Base-by-base conservation (phyloP, 1,140 invertebrate genomes). In the Drosophila tsacasi region DNA sequence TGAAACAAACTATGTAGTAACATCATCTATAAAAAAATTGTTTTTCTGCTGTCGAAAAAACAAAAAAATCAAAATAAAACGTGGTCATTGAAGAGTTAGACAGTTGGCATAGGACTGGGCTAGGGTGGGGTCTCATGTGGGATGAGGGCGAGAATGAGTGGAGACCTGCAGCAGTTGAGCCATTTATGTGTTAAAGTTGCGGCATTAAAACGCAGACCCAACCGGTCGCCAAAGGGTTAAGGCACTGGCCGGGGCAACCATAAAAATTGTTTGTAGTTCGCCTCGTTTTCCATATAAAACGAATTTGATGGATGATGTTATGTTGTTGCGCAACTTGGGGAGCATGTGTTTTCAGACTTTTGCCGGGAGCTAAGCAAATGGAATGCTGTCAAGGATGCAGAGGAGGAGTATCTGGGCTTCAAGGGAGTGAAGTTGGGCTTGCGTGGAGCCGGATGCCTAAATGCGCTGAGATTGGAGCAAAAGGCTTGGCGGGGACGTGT, bases 221-320 rank as follows among this genome's bases (percentile, higher is more conserved):
- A 21, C 64, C 46, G 65, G 40, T 59, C 37, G 66, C 61, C 67
- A 58, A 89, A 69, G 84, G 81, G 80, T 89, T 89, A 89, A 78
- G 63, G 32, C 44, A 40, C 50, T 61, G 63, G 61, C 25, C 49
- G 37, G 35, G 15, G 79, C 66, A 46, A 52, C 63, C 82, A 84
- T 84, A 84, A 84, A 84, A 85, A 73, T 73, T 61, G 75, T 77
- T 71, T 81, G 84, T 65, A 72, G 63, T 67, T 79, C 64, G 74
- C 66, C 77, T 81, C 73, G 81, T 78, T 78, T 73, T 87, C 85
- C 83, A 90, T 90, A 84, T 84, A 89, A 89, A 89, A 90, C 67
- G 85, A 73, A 81, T 89, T 90, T 89, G 84, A 89, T 89, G 84
- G 81, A 89, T 89, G 84, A 90, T 90, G 85, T 81, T 73, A 84